phyloP scores from a whole-genome alignment of 2,113 vertebrate species.

The Delphinapterus leucas region DNA sequence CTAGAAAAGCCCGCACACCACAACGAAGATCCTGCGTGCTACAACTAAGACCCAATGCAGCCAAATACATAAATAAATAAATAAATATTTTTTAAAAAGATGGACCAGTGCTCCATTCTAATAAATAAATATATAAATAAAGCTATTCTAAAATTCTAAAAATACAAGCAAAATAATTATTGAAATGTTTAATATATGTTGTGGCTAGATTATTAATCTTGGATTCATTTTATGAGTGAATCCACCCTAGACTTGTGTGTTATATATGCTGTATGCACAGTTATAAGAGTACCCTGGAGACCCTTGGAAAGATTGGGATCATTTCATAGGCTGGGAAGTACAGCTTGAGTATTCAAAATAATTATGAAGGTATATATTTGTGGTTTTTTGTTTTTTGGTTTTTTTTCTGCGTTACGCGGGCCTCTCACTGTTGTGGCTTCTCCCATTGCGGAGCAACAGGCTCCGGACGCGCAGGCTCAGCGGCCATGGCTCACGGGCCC shows the following conservation, averaged over 20 bases:
- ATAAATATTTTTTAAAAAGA: no score
- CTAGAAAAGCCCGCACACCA: accelerated
- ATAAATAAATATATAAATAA: no score
- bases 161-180: neutral
- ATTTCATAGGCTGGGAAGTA: neutral
- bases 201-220: neutral
- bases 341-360: neutral
- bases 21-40: no score
- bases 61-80: no score
- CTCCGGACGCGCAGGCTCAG: no score
- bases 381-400: no score
- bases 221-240: neutral
- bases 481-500: no score
- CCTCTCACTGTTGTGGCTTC: no score
- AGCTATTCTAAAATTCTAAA: neutral
- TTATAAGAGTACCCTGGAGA: neutral
- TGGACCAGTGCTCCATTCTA: no score
- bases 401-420: no score
- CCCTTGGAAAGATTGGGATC: neutral
- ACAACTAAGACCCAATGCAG: no score
- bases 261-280: neutral
- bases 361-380: neutral
- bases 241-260: neutral
- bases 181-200: neutral
- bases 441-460: no score